These are phyloP conservation scores for Botia kubotai DNA, from an alignment of 2,797 vertebrate genomes.

Conservation along the genomic window DNA sequence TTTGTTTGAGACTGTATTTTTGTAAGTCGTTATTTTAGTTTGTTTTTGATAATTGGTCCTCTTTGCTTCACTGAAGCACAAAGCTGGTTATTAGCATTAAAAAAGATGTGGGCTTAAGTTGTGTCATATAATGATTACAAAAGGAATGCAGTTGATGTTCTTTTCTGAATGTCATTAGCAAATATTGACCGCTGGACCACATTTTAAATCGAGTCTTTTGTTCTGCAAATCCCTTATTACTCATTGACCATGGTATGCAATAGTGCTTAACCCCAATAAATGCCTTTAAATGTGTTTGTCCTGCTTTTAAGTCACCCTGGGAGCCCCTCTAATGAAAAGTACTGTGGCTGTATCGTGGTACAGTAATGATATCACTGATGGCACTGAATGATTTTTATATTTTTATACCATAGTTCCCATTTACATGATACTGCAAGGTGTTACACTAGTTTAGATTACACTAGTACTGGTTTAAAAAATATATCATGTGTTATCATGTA, in stretches of 20 bases:
- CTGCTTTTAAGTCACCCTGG: no score
- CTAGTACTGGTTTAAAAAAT: no score
- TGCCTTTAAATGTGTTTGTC: neutral
- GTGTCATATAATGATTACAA: constrained; percentile 29
- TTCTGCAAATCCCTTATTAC: constrained; percentile 2
- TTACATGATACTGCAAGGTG: no score
- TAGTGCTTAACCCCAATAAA: neutral
- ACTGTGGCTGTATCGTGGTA: neutral
- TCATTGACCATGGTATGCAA: neutral
- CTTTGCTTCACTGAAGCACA: constrained; percentile 32
- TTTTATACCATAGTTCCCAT: no score
- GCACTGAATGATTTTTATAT: no score
- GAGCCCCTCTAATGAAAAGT: neutral
- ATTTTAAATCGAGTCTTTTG: neutral
- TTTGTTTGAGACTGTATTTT: constrained; percentile 10
- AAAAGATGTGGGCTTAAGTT: constrained; percentile 7
- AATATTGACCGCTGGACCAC: constrained; percentile 22
- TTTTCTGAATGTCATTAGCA: constrained; percentile 29
- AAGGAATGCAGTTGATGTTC: neutral
- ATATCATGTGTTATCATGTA: no score
- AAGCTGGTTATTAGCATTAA: constrained; percentile 29
- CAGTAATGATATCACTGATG: no score
- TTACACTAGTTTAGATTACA: no score
- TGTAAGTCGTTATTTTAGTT: constrained; percentile 11
- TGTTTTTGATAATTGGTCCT: constrained; percentile 37